Conservation (phyloP, 2,797 vertebrate species). For the Argyrosomus regius region DNA sequence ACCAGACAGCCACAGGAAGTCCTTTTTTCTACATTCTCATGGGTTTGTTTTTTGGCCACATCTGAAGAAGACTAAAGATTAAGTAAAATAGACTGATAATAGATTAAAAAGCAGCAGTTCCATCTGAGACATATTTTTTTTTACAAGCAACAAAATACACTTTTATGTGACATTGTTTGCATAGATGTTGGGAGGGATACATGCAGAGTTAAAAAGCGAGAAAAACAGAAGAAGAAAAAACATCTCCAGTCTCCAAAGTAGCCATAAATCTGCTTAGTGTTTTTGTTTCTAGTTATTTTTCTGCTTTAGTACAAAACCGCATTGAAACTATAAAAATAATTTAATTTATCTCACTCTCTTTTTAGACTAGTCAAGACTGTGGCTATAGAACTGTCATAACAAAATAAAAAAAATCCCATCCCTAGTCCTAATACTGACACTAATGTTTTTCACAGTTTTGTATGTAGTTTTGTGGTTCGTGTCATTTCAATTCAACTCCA, state of each 20-base stretch:
- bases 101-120: conserved; percentile 4
- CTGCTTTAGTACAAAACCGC: neutral
- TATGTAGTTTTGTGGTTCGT: neutral
- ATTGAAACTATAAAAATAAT: neutral
- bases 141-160: neutral
- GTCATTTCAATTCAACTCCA: conserved; percentile 3
- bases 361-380: neutral
- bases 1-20: conserved; percentile 1
- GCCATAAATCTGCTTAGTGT: neutral
- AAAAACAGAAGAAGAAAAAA: no score
- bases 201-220: neutral
- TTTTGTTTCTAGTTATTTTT: neutral
- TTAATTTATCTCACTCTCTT: neutral
- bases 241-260: neutral
- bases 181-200: neutral
- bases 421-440: neutral
- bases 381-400: neutral
- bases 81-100: neutral
- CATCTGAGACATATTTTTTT: neutral
- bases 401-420: neutral
- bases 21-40: neutral
- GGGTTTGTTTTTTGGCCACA: neutral
- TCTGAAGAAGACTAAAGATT: neutral
- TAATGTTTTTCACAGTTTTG: neutral
- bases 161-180: neutral